A percentile compares a stretch with the other conserved stretches of the same genome.
Conservation (phyloP, 2,113 vertebrate genomes). For the Vulpes ferrilata region DNA sequence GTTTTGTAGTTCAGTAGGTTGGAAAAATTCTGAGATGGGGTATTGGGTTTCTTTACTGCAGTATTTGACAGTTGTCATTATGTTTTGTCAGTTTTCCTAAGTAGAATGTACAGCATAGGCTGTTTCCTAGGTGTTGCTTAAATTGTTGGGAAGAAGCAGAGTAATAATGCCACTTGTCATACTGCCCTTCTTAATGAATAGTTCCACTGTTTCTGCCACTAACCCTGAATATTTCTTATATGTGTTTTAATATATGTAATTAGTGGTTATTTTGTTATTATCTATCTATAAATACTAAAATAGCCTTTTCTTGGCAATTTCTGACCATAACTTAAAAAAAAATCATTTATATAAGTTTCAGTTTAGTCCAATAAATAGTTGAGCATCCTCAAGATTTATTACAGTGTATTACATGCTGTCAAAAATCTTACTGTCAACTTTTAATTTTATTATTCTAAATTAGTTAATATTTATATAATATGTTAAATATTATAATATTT, state of each 20-base stretch:
- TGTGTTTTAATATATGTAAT: neutral
- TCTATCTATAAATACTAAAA: neutral
- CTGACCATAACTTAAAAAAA: neutral
- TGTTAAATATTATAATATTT: too few relatives aligned
- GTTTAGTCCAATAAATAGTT: neutral
- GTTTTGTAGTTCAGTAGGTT: neutral
- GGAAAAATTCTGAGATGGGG: neutral
- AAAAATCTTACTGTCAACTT: neutral
- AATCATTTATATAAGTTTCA: neutral
- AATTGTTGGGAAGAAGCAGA: neutral
- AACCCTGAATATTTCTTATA: conserved; percentile 12
- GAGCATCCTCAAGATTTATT: neutral
- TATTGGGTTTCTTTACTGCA: neutral
- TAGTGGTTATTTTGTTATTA: neutral
- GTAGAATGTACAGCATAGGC: neutral
- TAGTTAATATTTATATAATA: neutral
- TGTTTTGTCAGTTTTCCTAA: neutral
- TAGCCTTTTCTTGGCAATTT: conserved; percentile 12
- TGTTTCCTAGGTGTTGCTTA: neutral
- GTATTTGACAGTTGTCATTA: neutral
- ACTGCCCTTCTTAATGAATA: neutral
- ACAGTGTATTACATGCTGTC: neutral
- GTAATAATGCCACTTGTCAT: neutral
- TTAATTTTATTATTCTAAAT: neutral
- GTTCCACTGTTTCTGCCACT: neutral